Conservation (phyloP, 2,797 vertebrate genomes). For the Pitangus sulphuratus region DNA sequence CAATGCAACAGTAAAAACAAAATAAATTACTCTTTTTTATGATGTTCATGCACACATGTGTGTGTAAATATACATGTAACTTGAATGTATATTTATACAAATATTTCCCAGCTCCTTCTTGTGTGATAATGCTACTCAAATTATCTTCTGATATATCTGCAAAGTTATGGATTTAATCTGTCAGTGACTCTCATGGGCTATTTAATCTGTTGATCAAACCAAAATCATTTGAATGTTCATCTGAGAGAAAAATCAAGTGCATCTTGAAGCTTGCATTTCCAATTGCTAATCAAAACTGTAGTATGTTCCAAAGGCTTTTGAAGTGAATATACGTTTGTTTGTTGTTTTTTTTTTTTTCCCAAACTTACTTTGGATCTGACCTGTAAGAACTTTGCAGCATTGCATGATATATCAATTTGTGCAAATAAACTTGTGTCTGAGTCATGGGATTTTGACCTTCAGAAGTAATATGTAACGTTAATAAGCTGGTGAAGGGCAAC, state of each 20-base stretch:
- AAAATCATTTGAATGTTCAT: background rate
- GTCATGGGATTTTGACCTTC: background rate
- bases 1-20: background rate
- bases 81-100: background rate
- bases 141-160: background rate
- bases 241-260: background rate
- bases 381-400: background rate
- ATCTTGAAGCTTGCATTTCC: background rate
- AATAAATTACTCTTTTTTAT: background rate
- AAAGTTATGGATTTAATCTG: background rate
- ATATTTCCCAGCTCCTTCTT: background rate
- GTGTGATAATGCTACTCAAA: background rate
- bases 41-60: background rate
- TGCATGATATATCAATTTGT: background rate
- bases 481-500: background rate
- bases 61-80: background rate
- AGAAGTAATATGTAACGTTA: background rate
- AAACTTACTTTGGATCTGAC: background rate
- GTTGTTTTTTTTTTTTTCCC: rapidly evolving
- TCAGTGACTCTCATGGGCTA: background rate
- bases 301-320: background rate
- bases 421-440: background rate
- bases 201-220: background rate
- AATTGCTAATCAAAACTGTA: background rate
- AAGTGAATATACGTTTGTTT: background rate